Base-by-base conservation (phyloP, 2,113 vertebrate genomes). In the Dicerorhinus sumatrensis region DNA sequence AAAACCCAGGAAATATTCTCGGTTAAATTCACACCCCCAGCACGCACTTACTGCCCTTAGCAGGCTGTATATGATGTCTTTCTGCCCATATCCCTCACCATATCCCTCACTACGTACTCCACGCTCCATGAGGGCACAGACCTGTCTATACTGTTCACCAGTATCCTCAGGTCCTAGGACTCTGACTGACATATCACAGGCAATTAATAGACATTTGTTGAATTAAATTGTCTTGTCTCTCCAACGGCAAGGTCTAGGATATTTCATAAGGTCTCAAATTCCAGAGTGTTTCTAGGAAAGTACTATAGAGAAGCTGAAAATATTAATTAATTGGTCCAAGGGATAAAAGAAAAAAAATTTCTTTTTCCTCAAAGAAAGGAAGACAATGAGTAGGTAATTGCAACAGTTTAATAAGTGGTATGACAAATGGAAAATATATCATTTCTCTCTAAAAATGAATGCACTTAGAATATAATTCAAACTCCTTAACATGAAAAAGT, bases 321-420 rank as follows among this genome's bases (percentile, higher is more conserved):
- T 51, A 39, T 23, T 91, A 63, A 77, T 77, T 56, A 67, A 94
- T 60, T 82, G 67, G 39, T 58, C 25, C 33, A n/a, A 72, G 13
- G 25, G 29, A 48, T 42, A 79, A 95, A 80, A 39, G 33, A 27
- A 58, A 70, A 96, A 60, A 83, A 54, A 29, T 17, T 17, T 63
- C n/a, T 25, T 75, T 79, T 87, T 56, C 39, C 51, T 33, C 13
- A 89, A 72, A 86, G 60, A 90, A 92, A 93, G 54, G n/a, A 92
- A 83, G 51, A 65, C 13, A 69, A 31, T 67, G 20, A 54, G 6
- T 54, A 67, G 18, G 16, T 48, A 62, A 73, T 23, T 48, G 25
- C 5, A 76, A 31, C 21, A 33, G 29, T 42, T 51, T 91, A 77
- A 33, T 58, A 51, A 81, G 25, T 14, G 27, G 16, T 21, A 27